These are phyloP conservation scores for Neoseiulus cucumeris DNA, from an alignment of 1,140 invertebrate genomes.

Conservation along the genomic window DNA sequence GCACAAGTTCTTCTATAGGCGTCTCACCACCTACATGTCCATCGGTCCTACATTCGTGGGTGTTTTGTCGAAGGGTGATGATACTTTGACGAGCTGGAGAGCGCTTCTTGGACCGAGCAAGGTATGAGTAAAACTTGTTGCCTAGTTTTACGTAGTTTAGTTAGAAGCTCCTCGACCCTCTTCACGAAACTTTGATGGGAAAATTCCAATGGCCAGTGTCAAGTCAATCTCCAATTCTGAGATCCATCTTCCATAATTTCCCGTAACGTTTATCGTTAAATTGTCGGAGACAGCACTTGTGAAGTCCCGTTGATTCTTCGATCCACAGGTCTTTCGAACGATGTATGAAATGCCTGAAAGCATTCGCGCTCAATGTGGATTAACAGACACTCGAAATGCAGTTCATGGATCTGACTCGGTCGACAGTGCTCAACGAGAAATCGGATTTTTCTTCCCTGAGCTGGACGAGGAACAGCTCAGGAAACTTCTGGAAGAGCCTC, in stretches of 20 bases:
- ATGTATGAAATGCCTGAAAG: constrained; percentile 51
- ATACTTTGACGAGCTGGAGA: constrained; percentile 60
- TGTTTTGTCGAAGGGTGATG: constrained; percentile 43
- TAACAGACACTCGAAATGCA: constrained; percentile 78
- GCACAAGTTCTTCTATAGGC: constrained; percentile 64
- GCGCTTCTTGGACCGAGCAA: constrained; percentile 68
- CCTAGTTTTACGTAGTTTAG: neutral
- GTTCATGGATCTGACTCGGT: constrained; percentile 72
- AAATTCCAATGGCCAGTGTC: neutral
- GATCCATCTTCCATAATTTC: neutral
- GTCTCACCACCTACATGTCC: constrained; percentile 61
- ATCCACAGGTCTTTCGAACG: constrained; percentile 35
- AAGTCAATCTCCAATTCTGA: neutral
- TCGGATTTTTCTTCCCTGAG: constrained; percentile 58
- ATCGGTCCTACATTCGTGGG: constrained; percentile 61
- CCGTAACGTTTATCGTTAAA: neutral
- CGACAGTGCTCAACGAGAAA: constrained; percentile 50
- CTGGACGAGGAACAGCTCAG: constrained; percentile 38
- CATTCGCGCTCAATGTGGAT: constrained; percentile 56
- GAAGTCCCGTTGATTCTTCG: neutral
- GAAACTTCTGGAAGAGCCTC: constrained; percentile 26
- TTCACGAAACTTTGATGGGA: neutral
- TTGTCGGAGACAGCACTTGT: neutral
- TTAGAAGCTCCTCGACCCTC: neutral
- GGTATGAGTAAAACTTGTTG: constrained; percentile 29